Percentiles rank a stretch among this genome's conserved stretches.
phyloP scores from a whole-genome alignment of 2,113 vertebrate genomes.

The Leptocoma aspasia region DNA sequence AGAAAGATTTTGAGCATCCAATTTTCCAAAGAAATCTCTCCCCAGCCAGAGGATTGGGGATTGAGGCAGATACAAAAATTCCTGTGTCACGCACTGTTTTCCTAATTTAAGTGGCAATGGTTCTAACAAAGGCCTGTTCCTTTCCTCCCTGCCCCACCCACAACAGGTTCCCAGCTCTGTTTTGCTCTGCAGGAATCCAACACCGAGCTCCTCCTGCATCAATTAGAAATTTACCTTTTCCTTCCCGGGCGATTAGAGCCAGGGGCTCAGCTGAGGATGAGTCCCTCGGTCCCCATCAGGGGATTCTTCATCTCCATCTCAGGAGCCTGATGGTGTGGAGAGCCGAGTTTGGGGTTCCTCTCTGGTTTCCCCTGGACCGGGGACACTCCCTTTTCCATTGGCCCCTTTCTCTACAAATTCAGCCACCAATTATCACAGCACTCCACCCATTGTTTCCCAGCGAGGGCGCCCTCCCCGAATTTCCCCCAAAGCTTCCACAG shows the following conservation, averaged over 20 bases:
- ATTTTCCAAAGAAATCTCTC: not conserved
- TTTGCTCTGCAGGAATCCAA: not conserved
- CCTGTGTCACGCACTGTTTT: fast-evolving
- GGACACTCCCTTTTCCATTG: fast-evolving
- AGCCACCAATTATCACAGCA: fast-evolving
- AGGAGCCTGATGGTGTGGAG: not conserved
- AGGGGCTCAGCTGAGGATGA: not conserved
- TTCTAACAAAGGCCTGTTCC: not conserved
- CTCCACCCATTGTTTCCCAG: not conserved
- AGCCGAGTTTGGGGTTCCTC: not conserved
- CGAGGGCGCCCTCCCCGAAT: fast-evolving
- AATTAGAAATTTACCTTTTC: not conserved
- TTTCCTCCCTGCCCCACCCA: not conserved
- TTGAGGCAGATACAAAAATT: fast-evolving
- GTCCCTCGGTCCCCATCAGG: not conserved
- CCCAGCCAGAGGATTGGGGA: not conserved
- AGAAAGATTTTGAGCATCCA: too few species aligned
- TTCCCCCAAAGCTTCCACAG: not conserved
- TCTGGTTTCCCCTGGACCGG: not conserved
- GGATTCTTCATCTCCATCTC: not conserved
- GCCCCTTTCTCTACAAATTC: too few species aligned
- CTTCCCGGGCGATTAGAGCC: fast-evolving
- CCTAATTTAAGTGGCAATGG: fast-evolving
- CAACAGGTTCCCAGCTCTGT: not conserved
- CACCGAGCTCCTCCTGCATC: not conserved